Evolutionary conservation across 2,113 vertebrate genomes (phyloP), one percentile per base, ranked within the genome.

Genomic region (Chaetops frenatus): DNA sequence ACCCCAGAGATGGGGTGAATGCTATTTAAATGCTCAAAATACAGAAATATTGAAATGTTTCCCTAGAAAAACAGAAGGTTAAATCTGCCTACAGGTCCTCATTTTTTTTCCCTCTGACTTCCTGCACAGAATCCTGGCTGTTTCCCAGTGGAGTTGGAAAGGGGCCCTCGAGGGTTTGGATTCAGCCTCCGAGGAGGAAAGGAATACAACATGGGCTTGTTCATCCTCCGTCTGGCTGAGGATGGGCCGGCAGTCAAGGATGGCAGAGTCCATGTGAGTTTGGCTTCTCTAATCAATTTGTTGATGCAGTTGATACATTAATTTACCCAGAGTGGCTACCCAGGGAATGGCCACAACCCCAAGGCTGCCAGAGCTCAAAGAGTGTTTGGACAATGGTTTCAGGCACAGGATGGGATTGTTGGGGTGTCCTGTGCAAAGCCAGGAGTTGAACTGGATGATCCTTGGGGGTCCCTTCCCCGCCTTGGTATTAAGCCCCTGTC

Each of bases 191-290:
- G 99, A 14, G 99, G 99, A 48, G 99, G 99, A 22, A 99, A 99
- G 94, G 99, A 99, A 70, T 99, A 99, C 92, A 99, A 99, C 97
- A 99, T 99, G 99, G 99, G 99, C 9, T 97, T 99, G 25, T 99
- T 99, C 96, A 99, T 99, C 96, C 99, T 99, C 31, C 98, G 99
- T 2, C 98, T 99, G 15, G 99, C 99, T 4, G 99, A 99, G 92
- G 99, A 99, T 1, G 99, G 99, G 8, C 98, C 99, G 0, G 99
- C 99, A 17, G 98, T 99, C 35, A 99, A 98, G 56, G 99, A 99
- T 8, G 99, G 99, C 48, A 96, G 99, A 78, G 98, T 99, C 69
- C 99, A 99, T 0, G 99, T 99, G 95, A 98, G 99, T 98, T 98
- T 3, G 98, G 98, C 62, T 96, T 33, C 25, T 48, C 70, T 27